Percentiles rank a stretch among this genome's conserved stretches.
Conservation (phyloP, 2,113 vertebrate genomes). For the Colossoma macropomum region DNA sequence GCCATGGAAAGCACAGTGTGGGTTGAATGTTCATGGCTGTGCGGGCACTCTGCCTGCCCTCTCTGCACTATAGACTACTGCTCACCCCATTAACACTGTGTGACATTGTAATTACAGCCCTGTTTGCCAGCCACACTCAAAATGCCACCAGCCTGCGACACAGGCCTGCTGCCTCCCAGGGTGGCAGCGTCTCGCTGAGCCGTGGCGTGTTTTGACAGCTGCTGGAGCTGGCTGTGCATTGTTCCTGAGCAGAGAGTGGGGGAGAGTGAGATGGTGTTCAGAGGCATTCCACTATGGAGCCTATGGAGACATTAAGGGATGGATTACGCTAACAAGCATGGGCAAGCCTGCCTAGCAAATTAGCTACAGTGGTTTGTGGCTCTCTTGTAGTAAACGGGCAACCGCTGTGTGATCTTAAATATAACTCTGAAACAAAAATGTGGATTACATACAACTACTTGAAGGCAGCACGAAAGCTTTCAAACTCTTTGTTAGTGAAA, state of each 20-base stretch:
- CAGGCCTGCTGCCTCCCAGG: not conserved
- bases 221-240: conserved; percentile 42
- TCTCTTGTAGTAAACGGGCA: conserved; percentile 4
- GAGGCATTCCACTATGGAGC: conserved; percentile 57
- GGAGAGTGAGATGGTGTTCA: not conserved
- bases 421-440: not conserved
- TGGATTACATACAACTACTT: conserved; percentile 19
- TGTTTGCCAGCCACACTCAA: conserved; percentile 8
- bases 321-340: conserved; percentile 57
- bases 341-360: conserved; percentile 52
- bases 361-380: conserved; percentile 22
- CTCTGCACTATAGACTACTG: not conserved
- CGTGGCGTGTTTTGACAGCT: conserved; percentile 65
- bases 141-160: conserved; percentile 2
- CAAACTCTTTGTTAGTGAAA: conserved; percentile 13
- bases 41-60: not conserved
- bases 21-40: not conserved
- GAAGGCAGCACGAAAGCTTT: conserved; percentile 25
- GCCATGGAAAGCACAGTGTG: not conserved
- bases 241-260: conserved; percentile 22
- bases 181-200: conserved; percentile 43
- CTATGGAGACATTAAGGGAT: conserved; percentile 20
- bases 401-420: not conserved
- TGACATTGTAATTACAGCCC: not conserved
- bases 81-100: conserved; percentile 8